Base-by-base conservation (phyloP, 1,140 invertebrate species). In the Neotoxoptera formosana region DNA sequence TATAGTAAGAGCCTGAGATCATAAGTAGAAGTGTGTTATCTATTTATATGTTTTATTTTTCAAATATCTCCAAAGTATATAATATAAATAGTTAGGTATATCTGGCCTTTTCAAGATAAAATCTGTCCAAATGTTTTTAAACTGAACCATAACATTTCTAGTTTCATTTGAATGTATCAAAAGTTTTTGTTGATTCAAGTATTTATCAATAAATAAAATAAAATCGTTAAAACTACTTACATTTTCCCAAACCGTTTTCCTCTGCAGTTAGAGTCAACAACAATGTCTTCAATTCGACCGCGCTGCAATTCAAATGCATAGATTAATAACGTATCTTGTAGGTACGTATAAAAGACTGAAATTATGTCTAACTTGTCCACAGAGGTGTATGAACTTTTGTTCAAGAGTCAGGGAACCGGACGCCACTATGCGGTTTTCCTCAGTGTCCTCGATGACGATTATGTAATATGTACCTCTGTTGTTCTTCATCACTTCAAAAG, bases 221-320 rank as follows among this genome's bases (percentile, higher is more conserved):
- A 67, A n/a, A n/a, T 34, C 9, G 20, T 30, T 30, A 25, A 86
- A n/a, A 36, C 21, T 56, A 60, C 81, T 93, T n/a, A 93, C 91
- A 53, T 93, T 84, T 93, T 93, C 0, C 91, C 91, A n/a, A 86
- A 93, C 7, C 48, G 45, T 53, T 93, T 56, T 51, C 91, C 76
- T 53, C 91, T 83, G 76, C 45, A 86, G 30, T 84, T 23, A 34
- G 34, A 86, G 21, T 93, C 6, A 0, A 93, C 91, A 23, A 93
- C 91, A n/a, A 93, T 86, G 20, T 93, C 91, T 93, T 93, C 91
- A 23, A 93, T 51, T 93, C 91, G 56, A 30, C 67, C 91, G 2
- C 91, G 91, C 91, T 93, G 48, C 23, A 93, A 93, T 41, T 36
- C 8, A 86, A 56, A 93, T 53, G 1, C 36, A 51, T 30, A 90